These are phyloP conservation scores for Phaetusa simplex DNA, from an alignment of 2,113 vertebrate species.

Conservation along the genomic window DNA sequence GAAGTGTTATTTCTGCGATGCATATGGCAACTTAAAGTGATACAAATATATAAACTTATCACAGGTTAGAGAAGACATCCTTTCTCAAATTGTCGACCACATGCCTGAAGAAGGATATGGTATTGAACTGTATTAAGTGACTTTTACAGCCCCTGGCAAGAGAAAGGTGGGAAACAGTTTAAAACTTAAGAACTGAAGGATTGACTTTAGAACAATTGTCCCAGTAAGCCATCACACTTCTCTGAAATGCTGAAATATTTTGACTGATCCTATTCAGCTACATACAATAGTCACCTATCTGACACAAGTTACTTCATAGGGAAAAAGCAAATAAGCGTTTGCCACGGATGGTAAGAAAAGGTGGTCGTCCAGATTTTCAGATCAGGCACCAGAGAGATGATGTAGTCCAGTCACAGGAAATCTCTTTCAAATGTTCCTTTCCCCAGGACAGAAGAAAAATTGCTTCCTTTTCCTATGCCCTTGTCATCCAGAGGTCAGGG, in stretches of 20 bases:
- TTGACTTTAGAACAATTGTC: not conserved
- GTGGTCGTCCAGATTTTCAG: constrained; percentile 17
- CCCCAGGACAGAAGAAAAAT: constrained; percentile 64
- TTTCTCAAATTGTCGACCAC: not conserved
- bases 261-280: not conserved
- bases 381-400: constrained; percentile 29
- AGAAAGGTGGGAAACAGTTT: not conserved
- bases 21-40: not conserved
- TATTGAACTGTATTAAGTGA: not conserved
- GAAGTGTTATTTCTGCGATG: not conserved
- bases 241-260: not conserved
- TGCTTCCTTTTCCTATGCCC: constrained; percentile 64
- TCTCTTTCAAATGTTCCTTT: constrained; percentile 51
- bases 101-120: not conserved
- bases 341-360: not conserved
- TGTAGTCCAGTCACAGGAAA: constrained; percentile 62
- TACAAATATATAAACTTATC: not conserved
- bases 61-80: not conserved
- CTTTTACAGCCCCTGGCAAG: not conserved
- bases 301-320: not conserved
- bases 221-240: not conserved
- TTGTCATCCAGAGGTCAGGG: constrained; percentile 50
- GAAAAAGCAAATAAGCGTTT: not conserved
- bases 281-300: not conserved
- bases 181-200: not conserved